Evolutionary conservation across 53 echinoderm and acorn worm species (phyloP).

Genomic region (Actinopyga echinites): DNA sequence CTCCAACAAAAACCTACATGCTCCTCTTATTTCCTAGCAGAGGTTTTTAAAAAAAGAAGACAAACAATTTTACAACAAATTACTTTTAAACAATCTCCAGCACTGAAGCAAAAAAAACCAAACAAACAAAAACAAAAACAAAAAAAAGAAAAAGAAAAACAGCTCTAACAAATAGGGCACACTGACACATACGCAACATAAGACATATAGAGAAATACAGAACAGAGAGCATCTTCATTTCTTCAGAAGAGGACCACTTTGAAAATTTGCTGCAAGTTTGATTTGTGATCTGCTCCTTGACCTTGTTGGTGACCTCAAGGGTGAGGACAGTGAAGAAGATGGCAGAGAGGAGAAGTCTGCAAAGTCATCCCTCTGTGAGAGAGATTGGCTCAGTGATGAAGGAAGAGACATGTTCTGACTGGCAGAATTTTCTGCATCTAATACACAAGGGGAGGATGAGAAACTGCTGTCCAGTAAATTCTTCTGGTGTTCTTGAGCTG

Average conservation of each 20-base stretch:
- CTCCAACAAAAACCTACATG: too few species aligned
- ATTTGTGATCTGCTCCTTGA: slow-evolving; percentile 37
- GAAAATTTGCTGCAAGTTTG: slow-evolving; percentile 44
- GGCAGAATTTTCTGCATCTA: not conserved
- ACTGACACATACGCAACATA: too few species aligned
- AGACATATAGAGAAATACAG: too few species aligned
- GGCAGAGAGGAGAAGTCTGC: slow-evolving; percentile 27
- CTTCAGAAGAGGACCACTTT: slow-evolving; percentile 8
- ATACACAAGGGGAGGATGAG: not conserved
- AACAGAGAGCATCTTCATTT: slow-evolving; percentile 5
- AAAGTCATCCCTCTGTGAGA: slow-evolving; percentile 44
- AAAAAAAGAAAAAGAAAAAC: too few species aligned
- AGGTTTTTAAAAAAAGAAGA: too few species aligned
- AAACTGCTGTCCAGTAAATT: slow-evolving; percentile 39
- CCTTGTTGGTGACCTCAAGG: slow-evolving; percentile 19
- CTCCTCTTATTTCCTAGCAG: too few species aligned
- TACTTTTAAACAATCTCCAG: too few species aligned
- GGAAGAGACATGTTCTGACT: slow-evolving; percentile 24
- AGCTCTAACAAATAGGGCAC: too few species aligned
- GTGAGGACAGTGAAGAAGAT: slow-evolving; percentile 26
- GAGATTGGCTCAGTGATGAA: slow-evolving; percentile 23
- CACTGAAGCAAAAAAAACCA: too few species aligned
- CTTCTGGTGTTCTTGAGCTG: not conserved
- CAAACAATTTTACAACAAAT: too few species aligned
- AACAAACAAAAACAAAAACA: too few species aligned